These are phyloP conservation scores for Tragelaphus eurycerus DNA, from an alignment of 2,797 vertebrate species.

Conservation along the genomic window DNA sequence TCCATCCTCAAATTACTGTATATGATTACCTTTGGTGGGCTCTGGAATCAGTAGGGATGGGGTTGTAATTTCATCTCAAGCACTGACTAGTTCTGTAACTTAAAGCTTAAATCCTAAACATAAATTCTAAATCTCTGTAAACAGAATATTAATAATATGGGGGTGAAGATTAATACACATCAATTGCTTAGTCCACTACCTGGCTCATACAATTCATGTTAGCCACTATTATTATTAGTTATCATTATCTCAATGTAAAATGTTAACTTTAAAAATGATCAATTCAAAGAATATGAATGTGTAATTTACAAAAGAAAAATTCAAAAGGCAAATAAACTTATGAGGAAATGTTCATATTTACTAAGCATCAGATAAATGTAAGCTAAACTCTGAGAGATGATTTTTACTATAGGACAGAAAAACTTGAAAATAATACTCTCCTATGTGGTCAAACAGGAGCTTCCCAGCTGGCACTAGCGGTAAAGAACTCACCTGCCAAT, in stretches of 20 bases:
- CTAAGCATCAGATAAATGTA: background rate
- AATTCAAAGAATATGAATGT: background rate
- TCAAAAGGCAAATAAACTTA: background rate
- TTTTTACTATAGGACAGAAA: slow-evolving; percentile 3
- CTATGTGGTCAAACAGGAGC: background rate
- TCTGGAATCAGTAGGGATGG: background rate
- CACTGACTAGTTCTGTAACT: background rate
- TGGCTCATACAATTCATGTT: background rate
- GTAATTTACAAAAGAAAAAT: background rate
- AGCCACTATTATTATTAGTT: background rate
- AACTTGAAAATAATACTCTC: background rate
- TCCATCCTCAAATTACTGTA: background rate
- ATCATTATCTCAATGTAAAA: background rate
- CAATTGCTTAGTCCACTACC: background rate
- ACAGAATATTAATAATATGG: slow-evolving; percentile 1
- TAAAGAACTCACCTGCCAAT: background rate
- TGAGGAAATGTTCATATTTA: background rate
- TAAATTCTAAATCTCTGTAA: background rate
- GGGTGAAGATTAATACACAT: background rate
- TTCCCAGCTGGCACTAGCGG: background rate
- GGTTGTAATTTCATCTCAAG: background rate
- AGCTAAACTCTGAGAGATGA: background rate
- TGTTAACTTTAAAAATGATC: background rate
- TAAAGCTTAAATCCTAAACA: background rate
- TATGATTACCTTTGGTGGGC: background rate